phyloP scores from a whole-genome alignment of 2,113 vertebrate genomes.

The Pterocles gutturalis region DNA sequence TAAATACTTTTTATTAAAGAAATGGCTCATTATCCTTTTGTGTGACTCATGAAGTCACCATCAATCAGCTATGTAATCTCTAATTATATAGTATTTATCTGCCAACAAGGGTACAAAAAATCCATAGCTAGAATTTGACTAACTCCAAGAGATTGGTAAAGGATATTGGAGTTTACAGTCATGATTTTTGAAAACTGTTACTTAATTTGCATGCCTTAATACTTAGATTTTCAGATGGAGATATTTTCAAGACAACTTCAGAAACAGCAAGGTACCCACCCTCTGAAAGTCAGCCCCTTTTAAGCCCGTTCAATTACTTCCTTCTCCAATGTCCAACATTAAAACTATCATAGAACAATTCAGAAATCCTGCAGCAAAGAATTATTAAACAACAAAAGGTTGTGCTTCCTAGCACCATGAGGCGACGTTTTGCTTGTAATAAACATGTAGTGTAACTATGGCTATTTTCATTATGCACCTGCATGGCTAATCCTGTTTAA shows the following conservation, averaged over 20 bases:
- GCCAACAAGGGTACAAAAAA: not conserved
- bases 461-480: not conserved
- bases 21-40: conserved; percentile 15
- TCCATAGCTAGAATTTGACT: not conserved
- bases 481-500: not conserved
- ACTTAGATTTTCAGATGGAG: not conserved
- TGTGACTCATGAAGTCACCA: conserved; percentile 24
- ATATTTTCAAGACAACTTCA: not conserved
- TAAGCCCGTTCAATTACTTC: not conserved
- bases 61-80: not conserved
- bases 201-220: not conserved
- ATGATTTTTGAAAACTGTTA: not conserved
- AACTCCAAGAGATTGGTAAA: not conserved
- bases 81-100: not conserved
- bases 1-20: conserved; percentile 19
- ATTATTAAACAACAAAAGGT: not conserved
- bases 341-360: not conserved
- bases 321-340: not conserved
- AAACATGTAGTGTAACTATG: not conserved
- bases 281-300: not conserved
- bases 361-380: not conserved
- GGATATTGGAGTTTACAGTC: not conserved
- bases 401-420: not conserved
- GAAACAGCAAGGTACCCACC: not conserved
- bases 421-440: not conserved